Conservation (phyloP, 2,113 vertebrate species). For the Gopherus evgoodei region DNA sequence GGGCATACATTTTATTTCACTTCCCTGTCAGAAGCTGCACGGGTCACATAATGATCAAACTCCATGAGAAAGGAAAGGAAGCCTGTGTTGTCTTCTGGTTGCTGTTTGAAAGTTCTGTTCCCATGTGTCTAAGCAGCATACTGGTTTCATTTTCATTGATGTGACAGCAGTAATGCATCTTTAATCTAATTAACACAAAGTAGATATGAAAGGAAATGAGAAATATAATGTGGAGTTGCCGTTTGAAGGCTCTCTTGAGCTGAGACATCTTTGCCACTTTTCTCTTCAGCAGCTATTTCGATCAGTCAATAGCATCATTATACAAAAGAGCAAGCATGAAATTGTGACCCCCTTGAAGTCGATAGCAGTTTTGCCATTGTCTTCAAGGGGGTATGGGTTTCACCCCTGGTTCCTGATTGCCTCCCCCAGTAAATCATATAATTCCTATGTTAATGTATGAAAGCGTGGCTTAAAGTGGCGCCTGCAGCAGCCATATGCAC, state of each 20-base stretch:
- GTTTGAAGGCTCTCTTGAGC: slow-evolving; percentile 48
- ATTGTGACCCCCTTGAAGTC: neutral
- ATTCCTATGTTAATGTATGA: neutral
- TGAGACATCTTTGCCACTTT: neutral
- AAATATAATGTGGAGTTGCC: slow-evolving; percentile 35
- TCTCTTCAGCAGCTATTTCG: neutral
- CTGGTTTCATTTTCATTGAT: slow-evolving; percentile 24
- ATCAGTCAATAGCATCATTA: neutral
- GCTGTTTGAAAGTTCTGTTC: slow-evolving; percentile 24
- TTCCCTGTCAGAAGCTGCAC: neutral
- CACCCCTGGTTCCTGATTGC: neutral
- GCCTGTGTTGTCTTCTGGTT: neutral
- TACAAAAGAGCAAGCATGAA: neutral
- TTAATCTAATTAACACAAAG: slow-evolving; percentile 70
- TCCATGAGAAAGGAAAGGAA: neutral
- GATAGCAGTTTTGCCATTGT: neutral
- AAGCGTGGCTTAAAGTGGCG: neutral
- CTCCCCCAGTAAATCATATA: neutral
- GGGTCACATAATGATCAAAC: slow-evolving; percentile 5
- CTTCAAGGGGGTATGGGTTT: neutral
- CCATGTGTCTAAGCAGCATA: neutral
- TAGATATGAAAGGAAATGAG: slow-evolving; percentile 54
- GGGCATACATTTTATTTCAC: neutral
- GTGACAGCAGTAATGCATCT: slow-evolving; percentile 62
- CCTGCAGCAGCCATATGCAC: neutral